Conservation (phyloP, 2,113 vertebrate species). For the Cavia porcellus region DNA sequence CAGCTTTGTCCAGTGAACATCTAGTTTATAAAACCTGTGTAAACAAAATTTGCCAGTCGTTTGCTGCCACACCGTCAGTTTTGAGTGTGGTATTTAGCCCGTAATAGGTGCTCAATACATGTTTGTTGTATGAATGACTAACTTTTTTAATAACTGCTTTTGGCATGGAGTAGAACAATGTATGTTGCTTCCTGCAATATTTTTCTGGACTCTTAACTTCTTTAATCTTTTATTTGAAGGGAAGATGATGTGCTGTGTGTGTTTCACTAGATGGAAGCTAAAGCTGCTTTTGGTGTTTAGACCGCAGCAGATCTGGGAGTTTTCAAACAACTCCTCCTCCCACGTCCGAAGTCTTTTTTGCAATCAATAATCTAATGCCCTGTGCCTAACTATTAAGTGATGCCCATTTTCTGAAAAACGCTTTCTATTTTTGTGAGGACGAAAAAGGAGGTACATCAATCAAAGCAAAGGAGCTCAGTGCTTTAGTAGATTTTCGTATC, state of each 20-base stretch:
- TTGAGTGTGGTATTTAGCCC: background rate
- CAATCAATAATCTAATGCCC: conserved; percentile 42
- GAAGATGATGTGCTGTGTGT: background rate
- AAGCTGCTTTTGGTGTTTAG: background rate
- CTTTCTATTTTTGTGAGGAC: conserved; percentile 31
- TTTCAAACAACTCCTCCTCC: background rate
- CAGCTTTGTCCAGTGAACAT: background rate
- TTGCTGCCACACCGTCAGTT: background rate
- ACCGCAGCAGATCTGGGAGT: background rate
- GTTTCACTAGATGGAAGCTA: background rate
- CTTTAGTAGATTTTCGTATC: conserved; percentile 6
- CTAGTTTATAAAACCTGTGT: background rate
- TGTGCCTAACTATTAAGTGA: conserved; percentile 27
- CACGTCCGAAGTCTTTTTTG: conserved; percentile 27
- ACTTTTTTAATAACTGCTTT: background rate
- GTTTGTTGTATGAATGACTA: background rate
- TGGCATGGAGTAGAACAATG: background rate
- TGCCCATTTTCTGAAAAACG: conserved; percentile 18
- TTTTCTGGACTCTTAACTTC: background rate
- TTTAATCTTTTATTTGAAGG: background rate
- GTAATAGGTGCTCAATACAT: background rate
- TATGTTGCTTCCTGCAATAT: background rate
- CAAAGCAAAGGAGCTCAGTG: conserved; percentile 44
- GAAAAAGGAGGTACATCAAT: conserved; percentile 55
- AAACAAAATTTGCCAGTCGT: background rate